Base-by-base conservation (phyloP, 2,113 vertebrate species). In the Calcarius ornatus region DNA sequence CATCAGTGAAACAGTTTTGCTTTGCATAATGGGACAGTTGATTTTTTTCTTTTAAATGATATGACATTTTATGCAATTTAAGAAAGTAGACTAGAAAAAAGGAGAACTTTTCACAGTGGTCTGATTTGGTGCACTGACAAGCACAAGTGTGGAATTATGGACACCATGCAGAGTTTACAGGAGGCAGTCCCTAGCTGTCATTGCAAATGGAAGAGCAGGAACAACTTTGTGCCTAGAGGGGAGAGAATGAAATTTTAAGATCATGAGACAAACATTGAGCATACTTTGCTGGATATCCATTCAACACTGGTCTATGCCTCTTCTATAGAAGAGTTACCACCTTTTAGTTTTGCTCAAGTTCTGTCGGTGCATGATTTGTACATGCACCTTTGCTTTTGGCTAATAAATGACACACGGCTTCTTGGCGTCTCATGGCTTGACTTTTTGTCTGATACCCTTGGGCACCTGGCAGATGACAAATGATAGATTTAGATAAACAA, bases 391-490 rank as follows among this genome's bases (percentile, higher is more conserved):
- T 94, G 72, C 60, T 92, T 85, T 94, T 48, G 43, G 37, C 51
- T 94, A 85, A 69, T 70, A 88, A 91, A 80, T 84, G 47, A 61
- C 66, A 40, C 28, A 33, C 68, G 54, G n/a, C 72, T 90, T 90
- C 84, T 93, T 95, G 69, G 72, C 91, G 92, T 78, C 19, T 93
- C 8, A 59, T 59, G 88, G 48, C 75, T 92, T 77, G 54, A 28
- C 48, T 91, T 91, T 92, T 95, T 42, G 40, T 84, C 73, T 72
- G 53, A 64, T 81, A 71, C 40, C 40, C 68, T 61, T 89, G 81
- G 81, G 48, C 70, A 96, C 83, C 42, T 94, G 77, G 91, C n/a
- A 72, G 53, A 72, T 92, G 78, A 82, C 78, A 82, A 80, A 45
- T 92, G 22, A 71, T 71, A 79, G 56, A 79, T 71, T 89, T 89